phyloP scores from a whole-genome alignment of 1,140 invertebrate species.

The Idris sp. region DNA sequence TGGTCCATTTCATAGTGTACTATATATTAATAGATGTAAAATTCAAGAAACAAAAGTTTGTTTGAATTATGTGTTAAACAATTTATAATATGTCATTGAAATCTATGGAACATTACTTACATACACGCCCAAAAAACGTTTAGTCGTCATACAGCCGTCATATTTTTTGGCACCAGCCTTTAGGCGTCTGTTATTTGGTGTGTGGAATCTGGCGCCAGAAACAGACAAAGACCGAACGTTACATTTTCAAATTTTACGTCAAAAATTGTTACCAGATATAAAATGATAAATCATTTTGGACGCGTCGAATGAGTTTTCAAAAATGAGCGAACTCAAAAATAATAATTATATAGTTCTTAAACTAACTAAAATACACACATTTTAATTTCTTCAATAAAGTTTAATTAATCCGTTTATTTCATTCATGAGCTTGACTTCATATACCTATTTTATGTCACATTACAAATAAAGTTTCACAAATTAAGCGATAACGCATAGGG shows the following conservation, averaged over 20 bases:
- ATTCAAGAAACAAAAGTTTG: slow-evolving; percentile 58
- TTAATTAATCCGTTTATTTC: too few relatives aligned
- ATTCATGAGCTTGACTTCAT: neutral
- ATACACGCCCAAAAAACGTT: slow-evolving; percentile 57
- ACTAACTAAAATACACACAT: too few relatives aligned
- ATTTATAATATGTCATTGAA: slow-evolving; percentile 60
- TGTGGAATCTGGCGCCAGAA: slow-evolving; percentile 40
- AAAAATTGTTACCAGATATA: slow-evolving; percentile 14
- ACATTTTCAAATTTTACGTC: slow-evolving; percentile 40
- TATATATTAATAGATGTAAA: slow-evolving; percentile 54
- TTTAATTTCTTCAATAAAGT: too few relatives aligned
- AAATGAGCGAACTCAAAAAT: too few relatives aligned
- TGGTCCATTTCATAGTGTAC: slow-evolving; percentile 52
- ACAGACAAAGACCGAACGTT: slow-evolving; percentile 34
- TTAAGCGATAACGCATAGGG: neutral
- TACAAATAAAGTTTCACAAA: slow-evolving; percentile 16
- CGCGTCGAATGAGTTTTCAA: too few relatives aligned
- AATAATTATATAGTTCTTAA: too few relatives aligned
- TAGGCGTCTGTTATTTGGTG: slow-evolving; percentile 45
- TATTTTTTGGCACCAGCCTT: slow-evolving; percentile 52
- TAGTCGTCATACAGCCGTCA: slow-evolving; percentile 54
- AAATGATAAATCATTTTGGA: slow-evolving; percentile 14
- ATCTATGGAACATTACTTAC: slow-evolving; percentile 59
- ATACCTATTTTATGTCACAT: neutral
- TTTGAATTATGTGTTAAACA: slow-evolving; percentile 58